phyloP scores from a whole-genome alignment of 2,888 invertebrate genomes.

The Polyommatus icarus region DNA sequence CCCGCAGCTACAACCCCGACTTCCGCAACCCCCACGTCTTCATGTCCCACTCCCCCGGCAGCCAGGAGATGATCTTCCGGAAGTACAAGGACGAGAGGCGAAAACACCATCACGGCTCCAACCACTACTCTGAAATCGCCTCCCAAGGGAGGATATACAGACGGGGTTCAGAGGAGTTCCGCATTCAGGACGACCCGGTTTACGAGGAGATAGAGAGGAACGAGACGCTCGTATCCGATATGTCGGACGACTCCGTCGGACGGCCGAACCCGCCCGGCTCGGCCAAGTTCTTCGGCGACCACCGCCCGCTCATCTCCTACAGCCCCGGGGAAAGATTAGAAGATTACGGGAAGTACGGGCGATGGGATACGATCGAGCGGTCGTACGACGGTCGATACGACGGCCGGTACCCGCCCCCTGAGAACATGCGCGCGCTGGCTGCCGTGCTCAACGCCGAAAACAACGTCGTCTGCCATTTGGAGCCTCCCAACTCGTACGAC shows the following conservation, averaged over 20 bases:
- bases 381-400: constrained; percentile 72
- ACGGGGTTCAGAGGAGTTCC: constrained; percentile 78
- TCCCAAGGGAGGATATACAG: constrained; percentile 73
- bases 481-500: constrained; percentile 83
- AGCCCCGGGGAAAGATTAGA: constrained; percentile 84
- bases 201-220: constrained; percentile 90
- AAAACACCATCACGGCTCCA: constrained; percentile 79
- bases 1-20: constrained; percentile 74
- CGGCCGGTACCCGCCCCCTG: constrained; percentile 76
- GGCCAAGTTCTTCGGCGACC: constrained; percentile 87
- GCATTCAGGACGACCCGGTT: constrained; percentile 87
- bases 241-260: constrained; percentile 85
- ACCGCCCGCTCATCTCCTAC: constrained; percentile 89
- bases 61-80: constrained; percentile 71
- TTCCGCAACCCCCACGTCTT: constrained; percentile 74
- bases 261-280: constrained; percentile 82
- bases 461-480: constrained; percentile 92
- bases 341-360: constrained; percentile 73
- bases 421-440: constrained; percentile 82
- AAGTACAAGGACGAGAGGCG: constrained; percentile 72
- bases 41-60: constrained; percentile 74
- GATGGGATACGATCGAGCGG: constrained; percentile 77
- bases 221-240: constrained; percentile 86
- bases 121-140: constrained; percentile 88
- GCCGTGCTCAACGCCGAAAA: constrained; percentile 92